A percentile compares a stretch with the other conserved stretches of the same genome.
These are phyloP conservation scores for Drosophila emarginata DNA, from an alignment of 2,888 invertebrate species.

Conservation along the genomic window DNA sequence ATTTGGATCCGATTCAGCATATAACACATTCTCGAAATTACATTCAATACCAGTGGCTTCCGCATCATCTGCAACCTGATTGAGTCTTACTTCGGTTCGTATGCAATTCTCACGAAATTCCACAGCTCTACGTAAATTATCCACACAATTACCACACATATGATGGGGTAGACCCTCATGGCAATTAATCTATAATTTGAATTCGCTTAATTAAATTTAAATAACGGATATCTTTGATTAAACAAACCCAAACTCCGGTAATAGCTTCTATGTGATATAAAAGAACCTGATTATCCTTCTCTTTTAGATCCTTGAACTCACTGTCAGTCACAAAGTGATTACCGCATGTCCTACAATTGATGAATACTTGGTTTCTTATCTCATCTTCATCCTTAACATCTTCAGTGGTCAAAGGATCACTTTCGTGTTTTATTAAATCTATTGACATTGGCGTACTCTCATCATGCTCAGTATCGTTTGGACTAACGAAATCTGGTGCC, in stretches of 20 bases:
- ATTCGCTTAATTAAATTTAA: neutral
- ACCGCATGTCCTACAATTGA: slow-evolving; percentile 56
- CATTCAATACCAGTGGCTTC: neutral
- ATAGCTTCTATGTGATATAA: slow-evolving; percentile 55
- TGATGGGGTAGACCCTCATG: slow-evolving; percentile 19
- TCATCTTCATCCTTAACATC: neutral
- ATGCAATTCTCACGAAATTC: slow-evolving; percentile 59
- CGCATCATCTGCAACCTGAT: neutral
- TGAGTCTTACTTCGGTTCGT: slow-evolving; percentile 40
- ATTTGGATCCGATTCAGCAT: neutral
- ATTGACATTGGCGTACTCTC: neutral
- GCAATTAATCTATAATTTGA: slow-evolving; percentile 39
- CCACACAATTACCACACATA: slow-evolving; percentile 47
- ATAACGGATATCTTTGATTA: neutral
- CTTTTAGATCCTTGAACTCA: slow-evolving; percentile 42
- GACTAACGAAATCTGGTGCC: slow-evolving; percentile 23
- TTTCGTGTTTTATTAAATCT: neutral
- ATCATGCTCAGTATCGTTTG: neutral
- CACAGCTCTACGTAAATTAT: slow-evolving; percentile 45
- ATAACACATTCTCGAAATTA: slow-evolving; percentile 23
- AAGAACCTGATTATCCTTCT: slow-evolving; percentile 44
- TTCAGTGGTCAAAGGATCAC: neutral
- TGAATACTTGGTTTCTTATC: neutral
- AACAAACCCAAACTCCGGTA: slow-evolving; percentile 59
- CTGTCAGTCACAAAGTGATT: slow-evolving; percentile 27